Evolutionary conservation across 1,140 invertebrate genomes (phyloP), one percentile per base, ranked within the genome.

Genomic region (Drosophila arizonae): DNA sequence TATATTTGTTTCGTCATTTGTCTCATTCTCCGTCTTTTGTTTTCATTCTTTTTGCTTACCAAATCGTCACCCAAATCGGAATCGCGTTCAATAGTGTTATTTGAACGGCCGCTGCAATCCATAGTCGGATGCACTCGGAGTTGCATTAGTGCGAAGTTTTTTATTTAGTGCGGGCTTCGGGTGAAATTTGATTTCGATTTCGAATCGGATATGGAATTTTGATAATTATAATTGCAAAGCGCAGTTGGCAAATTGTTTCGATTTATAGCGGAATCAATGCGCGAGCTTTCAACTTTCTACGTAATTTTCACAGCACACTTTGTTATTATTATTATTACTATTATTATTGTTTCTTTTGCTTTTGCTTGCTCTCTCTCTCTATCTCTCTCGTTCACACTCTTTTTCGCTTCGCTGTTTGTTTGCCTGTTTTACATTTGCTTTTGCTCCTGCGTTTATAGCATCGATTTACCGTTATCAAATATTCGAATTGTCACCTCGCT

Each of bases 71-170:
- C 89, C 75, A 90, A 72, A 81, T 90, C 89, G 69, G 89, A 87
- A 74, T 90, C 89, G 46, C 85, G 89, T 89, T 90, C 89, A 84
- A 82, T 87, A 72, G 76, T 74, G 68, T 75, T 87, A 69, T 68
- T 84, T 81, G 89, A 90, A 84, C 89, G 89, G 73, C 85, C 81
- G 79, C 79, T 89, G 71, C 89, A 90, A 77, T 90, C 89, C 89
- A 90, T 90, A 76, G 76, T 90, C 63, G 88, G 82, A 58, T 87
- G 82, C 76, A 87, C 80, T 64, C 87, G 77, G 43, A 90, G 84
- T 90, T 90, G 89, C 89, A 90, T 90, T 89, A 80, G 72, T 39
- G 69, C 73, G 48, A 61, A 43, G 51, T 72, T 51, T 72, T 4
- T 21, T 55, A 51, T 41, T 45, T 55, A 51, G 10, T 4, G 26